phyloP scores from a whole-genome alignment of 2,113 vertebrate genomes.

The Oreochromis aureus region DNA sequence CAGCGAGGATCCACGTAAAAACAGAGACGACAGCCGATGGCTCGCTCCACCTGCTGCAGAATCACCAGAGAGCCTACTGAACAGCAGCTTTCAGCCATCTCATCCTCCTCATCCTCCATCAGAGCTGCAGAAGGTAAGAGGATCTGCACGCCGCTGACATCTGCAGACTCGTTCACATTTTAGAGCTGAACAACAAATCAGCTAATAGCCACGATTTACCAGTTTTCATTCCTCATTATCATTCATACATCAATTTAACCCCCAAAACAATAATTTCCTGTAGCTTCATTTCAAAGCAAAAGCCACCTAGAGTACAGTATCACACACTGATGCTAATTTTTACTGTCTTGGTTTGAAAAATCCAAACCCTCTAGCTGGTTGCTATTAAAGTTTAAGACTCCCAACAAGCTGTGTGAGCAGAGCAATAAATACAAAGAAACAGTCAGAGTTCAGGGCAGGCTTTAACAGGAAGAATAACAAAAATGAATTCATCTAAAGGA shows the following conservation, averaged over 20 bases:
- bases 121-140: neutral
- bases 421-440: neutral
- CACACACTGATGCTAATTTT: neutral
- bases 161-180: neutral
- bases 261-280: neutral
- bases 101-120: neutral
- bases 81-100: neutral
- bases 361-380: neutral
- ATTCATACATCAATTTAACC: neutral
- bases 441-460: neutral
- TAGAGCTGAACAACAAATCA: too few species aligned
- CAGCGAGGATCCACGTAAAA: neutral
- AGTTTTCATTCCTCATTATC: neutral
- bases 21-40: neutral
- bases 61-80: neutral
- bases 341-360: neutral
- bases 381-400: neutral
- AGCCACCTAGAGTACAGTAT: neutral
- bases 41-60: neutral
- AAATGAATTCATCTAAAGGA: neutral
- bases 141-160: fast-evolving
- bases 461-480: neutral
- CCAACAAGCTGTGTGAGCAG: neutral
- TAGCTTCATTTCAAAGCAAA: neutral
- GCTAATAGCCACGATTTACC: neutral